A percentile compares a stretch with the other conserved stretches of the same genome.
Evolutionary conservation across 1,140 invertebrate genomes (phyloP).

Genomic region (Hycleus phaleratus): DNA sequence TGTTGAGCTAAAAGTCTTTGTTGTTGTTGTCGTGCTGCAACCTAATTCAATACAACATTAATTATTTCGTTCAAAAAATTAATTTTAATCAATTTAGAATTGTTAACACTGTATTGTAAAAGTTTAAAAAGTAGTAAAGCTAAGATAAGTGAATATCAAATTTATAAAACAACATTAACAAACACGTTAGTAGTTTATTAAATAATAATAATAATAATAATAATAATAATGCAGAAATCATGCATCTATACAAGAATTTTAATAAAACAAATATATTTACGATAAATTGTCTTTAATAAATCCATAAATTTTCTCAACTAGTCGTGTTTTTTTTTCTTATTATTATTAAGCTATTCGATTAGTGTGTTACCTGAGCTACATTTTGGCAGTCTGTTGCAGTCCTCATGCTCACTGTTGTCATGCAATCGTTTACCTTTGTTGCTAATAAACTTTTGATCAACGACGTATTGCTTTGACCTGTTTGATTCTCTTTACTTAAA

Average conservation of each 20-base stretch:
- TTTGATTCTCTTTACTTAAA: conserved; percentile 26
- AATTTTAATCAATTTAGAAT: background rate
- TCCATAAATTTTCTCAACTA: background rate
- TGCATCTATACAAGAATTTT: background rate
- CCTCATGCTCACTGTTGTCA: conserved; percentile 46
- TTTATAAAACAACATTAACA: background rate
- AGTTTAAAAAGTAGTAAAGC: no score
- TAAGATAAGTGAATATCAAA: background rate
- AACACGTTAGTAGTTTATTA: background rate
- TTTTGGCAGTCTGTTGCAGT: conserved; percentile 40
- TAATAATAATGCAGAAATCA: background rate
- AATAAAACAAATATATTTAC: conserved; percentile 3
- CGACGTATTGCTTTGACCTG: conserved; percentile 47
- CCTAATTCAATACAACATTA: conserved; percentile 36
- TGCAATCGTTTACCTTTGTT: conserved; percentile 71
- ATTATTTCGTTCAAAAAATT: background rate
- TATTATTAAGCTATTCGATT: conserved; percentile 23
- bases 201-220: background rate
- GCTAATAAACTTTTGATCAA: conserved; percentile 80
- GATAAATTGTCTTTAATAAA: background rate
- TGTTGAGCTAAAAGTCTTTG: conserved; percentile 48
- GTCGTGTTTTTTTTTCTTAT: background rate
- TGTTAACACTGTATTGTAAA: no score
- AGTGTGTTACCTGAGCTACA: conserved; percentile 44
- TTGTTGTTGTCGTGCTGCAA: conserved; percentile 53